These are phyloP conservation scores for Nebria ingens DNA, from an alignment of 1,140 invertebrate genomes.

Conservation along the genomic window DNA sequence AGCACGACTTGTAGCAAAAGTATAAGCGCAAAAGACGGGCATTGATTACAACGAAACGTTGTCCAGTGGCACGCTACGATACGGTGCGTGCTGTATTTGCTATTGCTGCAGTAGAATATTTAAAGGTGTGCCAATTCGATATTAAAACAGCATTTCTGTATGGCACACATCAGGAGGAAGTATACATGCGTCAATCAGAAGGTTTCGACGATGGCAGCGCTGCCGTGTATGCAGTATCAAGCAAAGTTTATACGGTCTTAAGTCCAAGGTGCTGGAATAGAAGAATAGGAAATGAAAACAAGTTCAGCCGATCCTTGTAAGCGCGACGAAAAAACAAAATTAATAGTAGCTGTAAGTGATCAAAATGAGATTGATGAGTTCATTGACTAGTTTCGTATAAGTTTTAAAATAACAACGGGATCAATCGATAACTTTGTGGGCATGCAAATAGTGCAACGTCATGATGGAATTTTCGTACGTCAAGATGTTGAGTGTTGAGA, in stretches of 20 bases:
- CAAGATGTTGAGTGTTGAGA: too few relatives aligned
- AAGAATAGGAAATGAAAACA: conserved; percentile 28
- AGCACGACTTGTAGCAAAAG: conserved; percentile 33
- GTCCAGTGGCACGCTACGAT: conserved; percentile 30
- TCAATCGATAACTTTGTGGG: conserved; percentile 24
- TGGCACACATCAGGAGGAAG: conserved; percentile 31
- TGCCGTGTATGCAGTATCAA: conserved; percentile 30
- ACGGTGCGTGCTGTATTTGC: conserved; percentile 34
- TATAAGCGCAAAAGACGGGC: conserved; percentile 26
- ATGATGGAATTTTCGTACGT: conserved; percentile 18
- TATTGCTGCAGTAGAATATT: conserved; percentile 28
- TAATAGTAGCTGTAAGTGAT: conserved; percentile 23
- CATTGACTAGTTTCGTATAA: conserved; percentile 16
- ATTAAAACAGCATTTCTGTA: conserved; percentile 37
- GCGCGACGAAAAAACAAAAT: conserved; percentile 17
- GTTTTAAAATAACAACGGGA: conserved; percentile 16
- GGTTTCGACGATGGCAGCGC: conserved; percentile 24
- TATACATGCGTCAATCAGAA: conserved; percentile 35
- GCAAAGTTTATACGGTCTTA: conserved; percentile 34
- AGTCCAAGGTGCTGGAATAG: conserved; percentile 27
- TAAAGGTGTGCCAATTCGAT: conserved; percentile 34
- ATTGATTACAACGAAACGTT: conserved; percentile 33
- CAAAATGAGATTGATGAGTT: conserved; percentile 22
- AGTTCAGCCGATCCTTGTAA: conserved; percentile 24
- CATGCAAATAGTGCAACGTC: conserved; percentile 23